Evolutionary conservation across 1,140 invertebrate genomes (phyloP).

Genomic region (Kradibia gibbosae): DNA sequence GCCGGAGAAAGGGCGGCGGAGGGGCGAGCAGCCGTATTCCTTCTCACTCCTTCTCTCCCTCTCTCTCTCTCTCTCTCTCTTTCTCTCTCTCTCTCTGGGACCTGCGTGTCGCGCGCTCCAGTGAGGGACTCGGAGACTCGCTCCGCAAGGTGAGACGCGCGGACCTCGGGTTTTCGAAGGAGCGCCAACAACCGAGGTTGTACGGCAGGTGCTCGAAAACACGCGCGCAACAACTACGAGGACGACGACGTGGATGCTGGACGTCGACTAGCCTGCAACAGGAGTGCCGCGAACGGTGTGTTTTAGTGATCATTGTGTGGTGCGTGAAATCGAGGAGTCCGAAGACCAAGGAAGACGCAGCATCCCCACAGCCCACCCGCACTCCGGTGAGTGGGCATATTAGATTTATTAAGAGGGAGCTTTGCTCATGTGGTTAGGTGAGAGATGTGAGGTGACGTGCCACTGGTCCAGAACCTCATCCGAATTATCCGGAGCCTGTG

Average conservation of each 20-base stretch:
- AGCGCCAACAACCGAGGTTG: conserved; percentile 3
- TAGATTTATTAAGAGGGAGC: neutral
- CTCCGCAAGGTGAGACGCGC: conserved; percentile 72
- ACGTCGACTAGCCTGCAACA: neutral
- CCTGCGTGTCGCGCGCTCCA: conserved; percentile 59
- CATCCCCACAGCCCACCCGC: neutral
- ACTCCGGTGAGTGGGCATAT: conserved; percentile 1
- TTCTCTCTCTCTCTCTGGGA: conserved; percentile 56
- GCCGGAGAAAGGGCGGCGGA: conserved; percentile 42
- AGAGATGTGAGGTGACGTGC: neutral
- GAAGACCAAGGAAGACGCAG: neutral
- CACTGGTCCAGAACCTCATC: too few relatives aligned
- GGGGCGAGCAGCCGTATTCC: conserved; percentile 53
- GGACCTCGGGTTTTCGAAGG: conserved; percentile 52
- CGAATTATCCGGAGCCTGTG: neutral
- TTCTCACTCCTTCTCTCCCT: conserved; percentile 29
- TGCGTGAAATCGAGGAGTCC: neutral
- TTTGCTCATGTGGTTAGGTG: neutral
- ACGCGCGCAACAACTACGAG: neutral
- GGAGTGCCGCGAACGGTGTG: neutral
- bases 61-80: conserved; percentile 7
- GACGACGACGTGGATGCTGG: conserved; percentile 8
- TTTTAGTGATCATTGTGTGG: conserved; percentile 22
- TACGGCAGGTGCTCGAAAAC: conserved; percentile 19
- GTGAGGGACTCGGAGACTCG: conserved; percentile 65